Percentiles rank a stretch among this genome's conserved stretches.
Conservation (phyloP, 1,140 invertebrate species). For the Chlorops oryzae region DNA sequence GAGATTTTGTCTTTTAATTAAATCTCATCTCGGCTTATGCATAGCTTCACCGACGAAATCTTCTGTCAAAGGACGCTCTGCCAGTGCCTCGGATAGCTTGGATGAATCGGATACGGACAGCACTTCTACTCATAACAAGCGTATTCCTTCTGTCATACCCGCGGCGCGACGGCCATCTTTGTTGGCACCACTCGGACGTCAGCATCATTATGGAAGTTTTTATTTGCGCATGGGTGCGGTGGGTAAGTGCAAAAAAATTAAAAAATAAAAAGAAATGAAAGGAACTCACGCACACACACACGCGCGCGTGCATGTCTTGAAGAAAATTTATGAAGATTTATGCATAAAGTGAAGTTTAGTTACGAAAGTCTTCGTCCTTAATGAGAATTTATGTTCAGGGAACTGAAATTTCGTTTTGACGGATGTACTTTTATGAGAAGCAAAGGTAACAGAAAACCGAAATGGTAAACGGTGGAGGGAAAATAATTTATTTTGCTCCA, state of each 20-base stretch:
- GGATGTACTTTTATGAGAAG: no score
- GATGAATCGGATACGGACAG: constrained; percentile 55
- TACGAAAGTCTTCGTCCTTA: no score
- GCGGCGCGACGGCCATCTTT: constrained; percentile 49
- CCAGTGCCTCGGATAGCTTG: constrained; percentile 42
- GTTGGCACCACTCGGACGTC: constrained; percentile 48
- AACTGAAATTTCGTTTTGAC: no score
- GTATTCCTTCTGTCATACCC: constrained; percentile 34
- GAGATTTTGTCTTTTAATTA: no score
- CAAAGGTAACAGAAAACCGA: no score
- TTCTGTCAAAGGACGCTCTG: constrained; percentile 24
- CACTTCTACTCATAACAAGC: constrained; percentile 50
- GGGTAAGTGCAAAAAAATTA: constrained; percentile 62
- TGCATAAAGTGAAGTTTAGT: no score
- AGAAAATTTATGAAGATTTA: constrained; percentile 15
- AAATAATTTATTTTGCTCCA: no score
- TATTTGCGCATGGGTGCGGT: constrained; percentile 90
- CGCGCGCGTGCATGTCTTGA: no score
- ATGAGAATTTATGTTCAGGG: no score
- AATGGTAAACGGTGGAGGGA: no score
- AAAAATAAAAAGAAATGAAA: no score
- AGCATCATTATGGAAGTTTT: constrained; percentile 84
- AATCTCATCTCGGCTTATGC: background rate
- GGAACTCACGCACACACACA: background rate
- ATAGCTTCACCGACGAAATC: constrained; percentile 36